Evolutionary conservation across 2,113 vertebrate species (phyloP), one percentile per base, ranked within the genome.

Genomic region (Vulpes vulpes): DNA sequence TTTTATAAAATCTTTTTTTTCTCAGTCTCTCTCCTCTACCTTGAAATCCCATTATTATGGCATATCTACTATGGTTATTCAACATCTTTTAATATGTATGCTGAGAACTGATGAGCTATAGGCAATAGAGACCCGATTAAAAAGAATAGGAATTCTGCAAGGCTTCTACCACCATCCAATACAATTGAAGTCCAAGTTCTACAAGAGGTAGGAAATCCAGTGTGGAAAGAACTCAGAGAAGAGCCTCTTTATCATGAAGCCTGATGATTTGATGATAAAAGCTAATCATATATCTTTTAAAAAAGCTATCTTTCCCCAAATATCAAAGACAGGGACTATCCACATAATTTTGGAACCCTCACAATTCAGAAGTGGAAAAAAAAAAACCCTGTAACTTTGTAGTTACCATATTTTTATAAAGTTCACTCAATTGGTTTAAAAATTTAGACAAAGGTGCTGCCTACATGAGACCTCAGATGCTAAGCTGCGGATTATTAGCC

Each of bases 371-470:
- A 92, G 80, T 81, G 60, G 30, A 82, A 92, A 96, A 95, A 79
- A 25, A 60, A 57, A 83, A 94, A 97, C 27, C 22, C 32, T 84
- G 0, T 43, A 94, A 81, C 23, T 92, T 65, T 83, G 11, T 78
- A 96, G 95, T 69, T 81, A 43, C 51, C 94, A 10, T 53, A 30
- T 82, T 94, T 92, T 97, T 96, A 23, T 78, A 60, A 86, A 97
- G 60, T 51, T 98, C 78, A 86, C 32, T 91, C 84, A 64, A 11
- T 38, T 96, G 87, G 38, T 2, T 96, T 22, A 97, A 95, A 91
- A 83, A 79, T 71, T 94, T 85, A 12, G 69, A 91, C 92, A 97
- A 96, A 97, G 38, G 5, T 32, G n/a, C 43, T 59, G 11, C 35
- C 89, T 94, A 11, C 11, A 2, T 81, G 43, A 93, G n/a, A 71